Conservation (phyloP, 2,797 vertebrate genomes). For the Rhabdophis nuchalis region DNA sequence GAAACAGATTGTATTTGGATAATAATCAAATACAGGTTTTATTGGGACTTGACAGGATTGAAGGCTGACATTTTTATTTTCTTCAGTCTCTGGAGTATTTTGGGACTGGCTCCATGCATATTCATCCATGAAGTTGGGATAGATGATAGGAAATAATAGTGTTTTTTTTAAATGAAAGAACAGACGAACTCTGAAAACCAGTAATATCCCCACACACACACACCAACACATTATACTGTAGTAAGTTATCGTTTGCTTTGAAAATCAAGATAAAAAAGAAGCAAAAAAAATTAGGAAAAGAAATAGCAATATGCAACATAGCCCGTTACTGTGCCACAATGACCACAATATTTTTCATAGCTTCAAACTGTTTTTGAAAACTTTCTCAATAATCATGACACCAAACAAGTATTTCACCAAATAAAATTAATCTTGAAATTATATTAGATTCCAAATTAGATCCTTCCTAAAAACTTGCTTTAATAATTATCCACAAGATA, state of each 20-base stretch:
- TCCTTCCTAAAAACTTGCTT: not conserved
- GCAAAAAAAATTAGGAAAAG: not conserved
- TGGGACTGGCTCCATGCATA: not conserved
- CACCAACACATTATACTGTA: not conserved
- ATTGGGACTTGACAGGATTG: slow-evolving; percentile 28
- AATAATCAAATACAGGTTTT: slow-evolving; percentile 37
- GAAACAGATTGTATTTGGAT: slow-evolving; percentile 69
- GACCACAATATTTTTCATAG: not conserved
- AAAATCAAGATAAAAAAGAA: slow-evolving; percentile 11
- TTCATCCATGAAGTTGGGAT: not conserved
- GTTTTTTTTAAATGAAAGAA: slow-evolving; percentile 22
- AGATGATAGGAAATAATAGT: slow-evolving; percentile 1
- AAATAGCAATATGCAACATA: not conserved
- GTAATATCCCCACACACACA: not conserved
- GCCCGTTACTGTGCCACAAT: slow-evolving; percentile 18
- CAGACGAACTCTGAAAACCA: slow-evolving; percentile 22
- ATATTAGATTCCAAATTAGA: not conserved
- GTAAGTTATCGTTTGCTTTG: slow-evolving; percentile 14
- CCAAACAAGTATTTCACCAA: not conserved
- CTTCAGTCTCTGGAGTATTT: slow-evolving; percentile 10
- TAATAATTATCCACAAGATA: not conserved
- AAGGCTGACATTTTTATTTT: slow-evolving; percentile 29
- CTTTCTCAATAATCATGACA: not conserved
- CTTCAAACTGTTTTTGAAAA: not conserved
- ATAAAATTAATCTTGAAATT: not conserved